Conservation (phyloP, 2,113 vertebrate species). For the Cyphomyrus discorhynchus region DNA sequence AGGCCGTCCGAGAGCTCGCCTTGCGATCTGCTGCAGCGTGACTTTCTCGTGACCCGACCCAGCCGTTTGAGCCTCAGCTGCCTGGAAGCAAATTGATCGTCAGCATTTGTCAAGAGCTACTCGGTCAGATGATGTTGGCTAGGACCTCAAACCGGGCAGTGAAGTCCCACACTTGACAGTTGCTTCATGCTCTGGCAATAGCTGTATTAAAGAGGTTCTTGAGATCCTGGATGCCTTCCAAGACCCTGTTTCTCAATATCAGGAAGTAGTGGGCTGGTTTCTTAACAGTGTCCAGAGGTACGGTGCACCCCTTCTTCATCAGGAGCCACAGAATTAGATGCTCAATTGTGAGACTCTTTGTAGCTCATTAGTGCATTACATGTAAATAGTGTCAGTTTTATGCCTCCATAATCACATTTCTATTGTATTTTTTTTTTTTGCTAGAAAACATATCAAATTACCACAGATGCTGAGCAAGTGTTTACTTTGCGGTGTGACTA, state of each 20-base stretch:
- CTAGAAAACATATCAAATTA: neutral
- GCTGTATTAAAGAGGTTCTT: neutral
- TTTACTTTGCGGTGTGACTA: neutral
- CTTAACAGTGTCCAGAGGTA: neutral
- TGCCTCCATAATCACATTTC: neutral
- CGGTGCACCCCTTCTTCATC: neutral
- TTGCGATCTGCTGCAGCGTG: neutral
- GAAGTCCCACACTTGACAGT: neutral
- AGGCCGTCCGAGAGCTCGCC: neutral
- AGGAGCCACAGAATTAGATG: neutral
- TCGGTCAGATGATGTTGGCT: neutral
- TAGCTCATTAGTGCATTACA: neutral
- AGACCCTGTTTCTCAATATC: neutral
- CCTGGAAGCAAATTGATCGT: neutral
- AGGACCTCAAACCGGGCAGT: neutral
- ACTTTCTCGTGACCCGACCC: neutral
- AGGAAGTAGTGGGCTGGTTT: neutral
- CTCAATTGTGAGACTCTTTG: neutral
- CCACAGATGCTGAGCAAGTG: neutral
- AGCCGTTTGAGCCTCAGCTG: neutral
- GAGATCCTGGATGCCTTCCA: neutral
- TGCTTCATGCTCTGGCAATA: neutral
- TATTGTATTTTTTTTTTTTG: neutral
- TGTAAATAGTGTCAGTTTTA: neutral
- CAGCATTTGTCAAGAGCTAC: neutral